Evolutionary conservation across 2,113 vertebrate species (phyloP), one percentile per base, ranked within the genome.

Genomic region (Tiliqua scincoides): DNA sequence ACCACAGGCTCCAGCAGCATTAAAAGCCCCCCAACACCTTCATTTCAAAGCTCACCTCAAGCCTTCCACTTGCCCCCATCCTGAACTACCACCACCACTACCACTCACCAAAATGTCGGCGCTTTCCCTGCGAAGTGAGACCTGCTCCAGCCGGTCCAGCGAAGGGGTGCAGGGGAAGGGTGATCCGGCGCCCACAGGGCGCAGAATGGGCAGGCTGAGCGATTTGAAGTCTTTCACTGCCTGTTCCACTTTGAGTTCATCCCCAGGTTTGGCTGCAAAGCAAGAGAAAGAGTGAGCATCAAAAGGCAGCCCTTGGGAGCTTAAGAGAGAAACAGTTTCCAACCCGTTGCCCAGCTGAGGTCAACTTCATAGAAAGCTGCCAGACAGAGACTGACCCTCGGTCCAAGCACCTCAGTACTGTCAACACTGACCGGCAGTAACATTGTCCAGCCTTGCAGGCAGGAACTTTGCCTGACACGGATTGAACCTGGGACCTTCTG

Each of bases 231-330:
- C 98, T 88, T 97, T 96, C 48, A 98, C 96, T 0, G 96, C 95
- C 93, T 98, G 97, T 75, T 98, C 99, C 94, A 98, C 98, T 91
- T 98, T 98, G 91, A 97, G 95, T 92, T 99, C 98, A 0, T 98
- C 97, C 1, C 98, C 98, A 0, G 97, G 97, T 74, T 98, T 98
- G 71, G 98, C 98, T 99, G 88, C 0, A 40, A 57, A 2, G 0
- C 70, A 15, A 9, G 10, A 63, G 27, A 73, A n/a, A 52, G 12
- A 57, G n/a, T 11, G 15, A 35, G 10, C 32, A 1, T 15, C 1
- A 1, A 4, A 32, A 17, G n/a, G 10, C 2, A 48, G 37, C 32
- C 17, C 17, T 35, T 43, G 61, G 15, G 10, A 12, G 40, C 1
- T 27, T 25, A 27, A 4, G 25, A 9, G 25, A 25, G 63, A 1